Conservation (phyloP, 2,113 vertebrate species). For the Sinocyclocheilus maitianheensis region DNA sequence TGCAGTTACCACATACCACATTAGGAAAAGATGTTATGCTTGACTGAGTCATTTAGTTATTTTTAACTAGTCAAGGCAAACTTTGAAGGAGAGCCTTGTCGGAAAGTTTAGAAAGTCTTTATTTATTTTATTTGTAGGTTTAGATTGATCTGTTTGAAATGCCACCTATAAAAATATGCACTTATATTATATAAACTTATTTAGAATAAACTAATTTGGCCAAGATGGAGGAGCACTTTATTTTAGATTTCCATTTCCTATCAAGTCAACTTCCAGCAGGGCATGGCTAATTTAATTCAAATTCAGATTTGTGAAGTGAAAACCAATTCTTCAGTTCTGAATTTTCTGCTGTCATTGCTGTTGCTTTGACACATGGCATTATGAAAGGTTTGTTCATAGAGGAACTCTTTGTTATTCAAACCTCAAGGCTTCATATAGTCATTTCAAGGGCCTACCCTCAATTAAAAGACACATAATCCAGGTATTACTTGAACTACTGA, state of each 20-base stretch:
- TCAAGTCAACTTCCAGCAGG: neutral
- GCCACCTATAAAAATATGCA: no score
- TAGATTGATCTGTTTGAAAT: no score
- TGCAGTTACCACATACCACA: neutral
- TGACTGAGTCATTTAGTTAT: neutral
- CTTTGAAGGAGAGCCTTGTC: neutral
- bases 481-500: slow-evolving; percentile 9
- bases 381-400: neutral
- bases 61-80: neutral
- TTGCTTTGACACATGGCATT: neutral
- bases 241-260: no score
- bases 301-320: neutral
- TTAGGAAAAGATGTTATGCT: neutral
- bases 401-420: neutral
- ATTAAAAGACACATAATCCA: slow-evolving; percentile 26
- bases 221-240: no score
- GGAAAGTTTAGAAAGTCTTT: neutral
- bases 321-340: neutral
- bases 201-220: no score
- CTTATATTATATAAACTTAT: no score
- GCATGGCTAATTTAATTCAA: neutral
- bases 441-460: slow-evolving; percentile 25
- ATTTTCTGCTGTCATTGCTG: neutral
- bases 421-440: neutral
- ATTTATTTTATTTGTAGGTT: no score